Evolutionary conservation across 2,888 invertebrate genomes (phyloP), one percentile per base, ranked within the genome.

Genomic region (Chydorus sphaericus): DNA sequence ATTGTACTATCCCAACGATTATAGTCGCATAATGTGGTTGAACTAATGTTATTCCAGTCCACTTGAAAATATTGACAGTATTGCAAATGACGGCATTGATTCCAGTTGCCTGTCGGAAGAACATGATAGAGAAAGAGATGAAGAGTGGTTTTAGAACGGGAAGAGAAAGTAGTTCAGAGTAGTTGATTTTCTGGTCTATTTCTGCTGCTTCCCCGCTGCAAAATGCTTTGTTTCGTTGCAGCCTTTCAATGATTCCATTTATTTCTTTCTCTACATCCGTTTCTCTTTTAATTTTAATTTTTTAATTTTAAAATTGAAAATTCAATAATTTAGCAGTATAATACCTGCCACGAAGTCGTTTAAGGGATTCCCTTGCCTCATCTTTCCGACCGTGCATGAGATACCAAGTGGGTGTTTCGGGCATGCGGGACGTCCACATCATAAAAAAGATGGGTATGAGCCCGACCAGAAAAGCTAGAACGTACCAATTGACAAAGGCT

Each of bases 351-450:
- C 93, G 78, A 33, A 96, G 71, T 85, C 88, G 89, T 62, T 81
- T 76, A 37, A 94, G 73, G 0, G 92, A 77, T 65, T 80, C 79
- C 30, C 80, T 76, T 0, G 92, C 91, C 44, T 82, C 80, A 60
- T 84, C 81, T 59, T 79, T 76, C 50, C 81, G 79, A 16, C 82
- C 82, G 66, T 84, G 85, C 2, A 85, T 79, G 33, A 92, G 78
- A 68, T 83, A 84, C 88, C 90, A 93, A 61, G 88, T 78, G 0
- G 96, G 94, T 0, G 93, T 91, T 72, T 96, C 94, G 1, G 93
- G 93, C 61, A 92, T 84, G 48, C 84, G 70, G 64, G 86, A 78
- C 79, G 87, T 85, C 51, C 85, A 70, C 10, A 87, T 65, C 51
- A 89, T 73, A 67, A 87, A 87, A 1, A 90, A 83, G 48, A 89